Evolutionary conservation across 1,140 invertebrate species (phyloP), one percentile per base, ranked within the genome.

Genomic region (Conopomorpha cramerella): DNA sequence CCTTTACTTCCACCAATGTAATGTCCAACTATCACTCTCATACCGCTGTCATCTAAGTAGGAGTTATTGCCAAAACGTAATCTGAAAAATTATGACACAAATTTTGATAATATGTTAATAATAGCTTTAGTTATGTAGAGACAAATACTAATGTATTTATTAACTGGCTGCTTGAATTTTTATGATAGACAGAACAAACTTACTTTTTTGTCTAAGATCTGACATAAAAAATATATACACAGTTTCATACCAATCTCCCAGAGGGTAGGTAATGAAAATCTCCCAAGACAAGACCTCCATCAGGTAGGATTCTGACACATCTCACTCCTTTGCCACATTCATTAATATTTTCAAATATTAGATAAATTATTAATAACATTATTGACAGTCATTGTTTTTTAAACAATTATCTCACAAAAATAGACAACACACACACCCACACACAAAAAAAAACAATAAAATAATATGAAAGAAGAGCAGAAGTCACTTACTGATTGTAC

Each of bases 1-100:
- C 82, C 43, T 79, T 63, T 40, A 77, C 86, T 86, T 8, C 90
- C 90, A 46, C 67, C 71, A 43, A 92, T 82, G 67, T 92, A 93
- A 72, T 91, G 89, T 1, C 90, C 91, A 14, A 93, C 87, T 15
- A 93, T 85, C 3, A 93, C 89, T 48, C 84, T 82, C 58, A 90
- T 82, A 17, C 89, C 90, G 55, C 78, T 81, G 31, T 81, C 81
- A 71, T 92, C 88, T 16, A 89, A 79, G 57, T 89, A 90, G 51
- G 66, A 67, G 39, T 70, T 52, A 29, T 59, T 49, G 36, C 60
- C 58, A 55, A 45, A 63, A 16, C 58, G 55, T 38, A 63, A 50
- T 33, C 70, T 74, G 41, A 28, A 68, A 57, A 12, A 38, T 29
- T 67, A 18, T 40, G 31, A 12, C 14, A 34, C 4, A 25, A 8